These are phyloP conservation scores for Hippocampus zosterae DNA, from an alignment of 2,113 vertebrate species.

Conservation along the genomic window DNA sequence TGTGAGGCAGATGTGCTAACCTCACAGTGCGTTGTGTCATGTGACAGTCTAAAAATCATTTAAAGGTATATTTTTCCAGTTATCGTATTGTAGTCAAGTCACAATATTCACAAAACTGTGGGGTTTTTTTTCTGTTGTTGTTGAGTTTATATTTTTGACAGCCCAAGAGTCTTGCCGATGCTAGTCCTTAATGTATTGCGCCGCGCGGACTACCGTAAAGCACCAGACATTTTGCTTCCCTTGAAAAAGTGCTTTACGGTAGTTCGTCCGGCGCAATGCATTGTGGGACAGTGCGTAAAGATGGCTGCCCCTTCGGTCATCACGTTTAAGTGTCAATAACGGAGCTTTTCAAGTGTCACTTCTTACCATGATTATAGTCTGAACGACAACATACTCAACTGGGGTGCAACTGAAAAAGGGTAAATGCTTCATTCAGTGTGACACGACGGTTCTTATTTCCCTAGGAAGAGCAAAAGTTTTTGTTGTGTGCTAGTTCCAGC, in stretches of 20 bases:
- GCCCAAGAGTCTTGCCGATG: no score
- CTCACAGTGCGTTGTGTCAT: no score
- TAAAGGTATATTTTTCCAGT: no score
- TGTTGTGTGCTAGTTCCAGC: conserved; percentile 14
- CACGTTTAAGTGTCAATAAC: conserved; percentile 32
- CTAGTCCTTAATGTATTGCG: no score
- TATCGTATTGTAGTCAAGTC: no score
- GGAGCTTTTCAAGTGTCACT: neutral
- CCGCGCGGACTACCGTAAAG: no score
- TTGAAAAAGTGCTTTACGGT: neutral
- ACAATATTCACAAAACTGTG: no score
- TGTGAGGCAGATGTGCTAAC: no score
- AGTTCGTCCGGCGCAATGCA: conserved; percentile 46
- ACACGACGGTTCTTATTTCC: neutral
- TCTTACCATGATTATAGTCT: neutral
- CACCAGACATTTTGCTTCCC: neutral
- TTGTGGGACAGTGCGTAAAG: conserved; percentile 53
- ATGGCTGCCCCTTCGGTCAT: conserved; percentile 35
- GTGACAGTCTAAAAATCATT: no score
- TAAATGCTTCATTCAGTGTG: conserved; percentile 8
- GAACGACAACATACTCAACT: neutral
- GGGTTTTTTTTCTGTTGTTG: no score
- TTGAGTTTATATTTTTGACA: no score
- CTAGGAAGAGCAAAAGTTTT: neutral
- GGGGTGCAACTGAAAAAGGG: conserved; percentile 4